Percentiles rank a stretch among this genome's conserved stretches.
Evolutionary conservation across 2,888 invertebrate genomes (phyloP).

Genomic region (Oscheius sp.): DNA sequence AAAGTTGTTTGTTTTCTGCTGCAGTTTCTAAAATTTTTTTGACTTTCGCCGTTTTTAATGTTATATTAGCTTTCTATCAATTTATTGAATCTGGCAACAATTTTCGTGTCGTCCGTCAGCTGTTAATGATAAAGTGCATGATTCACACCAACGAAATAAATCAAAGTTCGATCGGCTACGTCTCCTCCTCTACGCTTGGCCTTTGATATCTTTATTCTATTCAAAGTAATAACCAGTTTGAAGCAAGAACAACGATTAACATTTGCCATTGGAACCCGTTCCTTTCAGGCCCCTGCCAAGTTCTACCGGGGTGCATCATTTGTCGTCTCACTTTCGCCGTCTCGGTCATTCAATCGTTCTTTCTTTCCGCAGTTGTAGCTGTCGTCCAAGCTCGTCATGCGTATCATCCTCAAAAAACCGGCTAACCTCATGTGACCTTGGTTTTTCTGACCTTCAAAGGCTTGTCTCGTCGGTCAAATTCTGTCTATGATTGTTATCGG

Average conservation of each 20-base stretch:
- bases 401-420: conserved; percentile 17
- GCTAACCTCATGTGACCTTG: conserved; percentile 22
- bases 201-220: not conserved
- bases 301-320: conserved; percentile 3
- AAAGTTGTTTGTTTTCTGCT: conserved; percentile 25
- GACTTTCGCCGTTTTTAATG: not conserved
- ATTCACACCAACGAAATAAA: conserved; percentile 5
- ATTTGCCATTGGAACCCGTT: conserved; percentile 23
- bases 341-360: not conserved
- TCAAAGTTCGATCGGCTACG: conserved; percentile 12
- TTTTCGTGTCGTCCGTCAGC: conserved; percentile 8
- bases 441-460: conserved; percentile 23
- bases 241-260: conserved; percentile 21
- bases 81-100: conserved; percentile 1
- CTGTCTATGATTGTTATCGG: conserved; percentile 16
- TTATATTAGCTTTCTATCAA: not conserved
- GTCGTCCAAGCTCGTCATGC: conserved; percentile 3
- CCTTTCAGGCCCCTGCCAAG: conserved; percentile 7
- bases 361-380: not conserved
- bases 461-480: conserved; percentile 24
- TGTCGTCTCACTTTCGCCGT: conserved; percentile 9
- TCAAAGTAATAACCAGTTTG: conserved; percentile 6
- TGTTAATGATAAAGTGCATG: conserved; percentile 29
- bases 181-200: conserved; percentile 7
- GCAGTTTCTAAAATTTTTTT: conserved; percentile 1